Conservation (phyloP, 92 coral and sea anemone species). For the Meandrina meandrites region DNA sequence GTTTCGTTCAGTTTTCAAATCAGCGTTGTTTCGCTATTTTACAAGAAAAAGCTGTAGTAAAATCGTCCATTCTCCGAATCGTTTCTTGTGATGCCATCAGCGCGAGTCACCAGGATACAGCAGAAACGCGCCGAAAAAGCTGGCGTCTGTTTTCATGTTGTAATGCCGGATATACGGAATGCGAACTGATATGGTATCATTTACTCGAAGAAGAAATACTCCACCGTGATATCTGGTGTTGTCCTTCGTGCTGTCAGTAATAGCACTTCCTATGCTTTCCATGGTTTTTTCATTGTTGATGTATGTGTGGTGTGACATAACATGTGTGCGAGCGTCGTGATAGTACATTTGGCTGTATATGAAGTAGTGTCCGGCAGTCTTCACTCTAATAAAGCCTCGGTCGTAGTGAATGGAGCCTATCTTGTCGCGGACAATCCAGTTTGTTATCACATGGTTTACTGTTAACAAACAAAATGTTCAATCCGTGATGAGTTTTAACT, state of each 20-base stretch:
- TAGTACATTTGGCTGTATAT: conserved; percentile 88
- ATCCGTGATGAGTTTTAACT: neutral
- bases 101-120: conserved; percentile 26
- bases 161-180: conserved; percentile 42
- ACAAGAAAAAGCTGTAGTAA: neutral
- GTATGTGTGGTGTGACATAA: conserved; percentile 56
- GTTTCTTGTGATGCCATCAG: neutral
- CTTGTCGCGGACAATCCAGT: conserved; percentile 48
- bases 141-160: conserved; percentile 32
- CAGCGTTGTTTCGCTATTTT: neutral
- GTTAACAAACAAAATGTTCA: neutral
- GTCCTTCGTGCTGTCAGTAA: conserved; percentile 10
- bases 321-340: conserved; percentile 28
- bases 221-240: conserved; percentile 82
- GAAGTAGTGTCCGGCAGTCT: conserved; percentile 68
- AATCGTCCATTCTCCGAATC: neutral
- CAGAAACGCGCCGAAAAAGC: conserved; percentile 80
- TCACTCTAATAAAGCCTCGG: conserved; percentile 49
- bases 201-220: conserved; percentile 63
- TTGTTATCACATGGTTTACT: conserved; percentile 13
- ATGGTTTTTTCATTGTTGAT: conserved; percentile 58
- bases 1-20: neutral
- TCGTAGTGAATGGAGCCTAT: conserved; percentile 67
- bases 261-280: conserved; percentile 39
- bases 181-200: conserved; percentile 69